Evolutionary conservation across 2,797 vertebrate species (phyloP), one percentile per base, ranked within the genome.

Genomic region (Sebastes diploproa): DNA sequence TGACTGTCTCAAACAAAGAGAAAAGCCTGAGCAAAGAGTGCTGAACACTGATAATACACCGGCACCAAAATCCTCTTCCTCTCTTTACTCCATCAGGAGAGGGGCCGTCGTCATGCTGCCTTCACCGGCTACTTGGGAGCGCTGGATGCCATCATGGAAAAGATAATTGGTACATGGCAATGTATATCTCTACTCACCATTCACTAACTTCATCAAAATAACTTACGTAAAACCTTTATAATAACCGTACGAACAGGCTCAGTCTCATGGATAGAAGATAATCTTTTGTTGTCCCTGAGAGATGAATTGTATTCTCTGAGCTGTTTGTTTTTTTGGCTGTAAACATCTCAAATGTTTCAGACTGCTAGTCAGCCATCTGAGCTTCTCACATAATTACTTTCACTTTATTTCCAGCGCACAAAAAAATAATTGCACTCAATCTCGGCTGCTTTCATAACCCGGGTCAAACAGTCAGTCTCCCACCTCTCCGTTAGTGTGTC

Each of bases 401-500:
- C 16, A 29, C 72, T 78, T 80, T 34, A n/a, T 75, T 74, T 70
- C 11, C 5, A 36, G 34, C 6, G 46, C 4, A 36, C 63, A 83
- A 52, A 52, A 20, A 20, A 78, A 59, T 68, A 72, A 88, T 23
- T 61, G 1, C 7, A 6, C 20, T 76, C 55, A 69, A 84, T 85
- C 71, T 54, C 75, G 23, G 56, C 69, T 76, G 32, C 13, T 75
- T 74, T 74, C 7, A 34, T 65, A 18, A 62, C 69, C 78, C 7
- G 25, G 68, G 75, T 80, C 74, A 83, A 71, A 58, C 75, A 27
- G 72, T 72, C 88, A 86, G 87, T 77, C 88, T 83, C 80, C 80
- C 86, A 88, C 88, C 87, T 86, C 85, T 86, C 85, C 88, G 81
- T 89, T 63, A 75, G 88, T 84, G 90, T 80, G 86, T 84, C 75